Percentiles rank a stretch among this genome's conserved stretches.
These are phyloP conservation scores for Vulpes lagopus DNA, from an alignment of 2,113 vertebrate species.

Conservation along the genomic window DNA sequence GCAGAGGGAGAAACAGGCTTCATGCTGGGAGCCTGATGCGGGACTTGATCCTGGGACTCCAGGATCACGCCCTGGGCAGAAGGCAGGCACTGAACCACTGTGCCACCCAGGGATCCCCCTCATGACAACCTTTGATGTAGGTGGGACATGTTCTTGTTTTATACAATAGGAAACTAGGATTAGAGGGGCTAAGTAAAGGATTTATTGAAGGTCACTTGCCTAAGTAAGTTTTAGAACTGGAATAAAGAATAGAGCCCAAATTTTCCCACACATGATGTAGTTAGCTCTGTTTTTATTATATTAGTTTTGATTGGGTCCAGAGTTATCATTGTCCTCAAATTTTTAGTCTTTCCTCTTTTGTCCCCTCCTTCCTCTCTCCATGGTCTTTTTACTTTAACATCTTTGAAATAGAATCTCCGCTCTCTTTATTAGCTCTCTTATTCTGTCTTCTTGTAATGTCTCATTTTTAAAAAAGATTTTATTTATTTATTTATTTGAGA, in stretches of 20 bases:
- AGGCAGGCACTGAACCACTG: too few species aligned
- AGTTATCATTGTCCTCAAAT: conserved; percentile 10
- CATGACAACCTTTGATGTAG: conserved; percentile 35
- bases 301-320: not conserved
- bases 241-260: not conserved
- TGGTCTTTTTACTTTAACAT: conserved; percentile 21
- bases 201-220: conserved; percentile 33
- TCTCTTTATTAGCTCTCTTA: not conserved
- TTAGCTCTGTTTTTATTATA: conserved; percentile 22
- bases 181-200: not conserved
- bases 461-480: not conserved
- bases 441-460: not conserved
- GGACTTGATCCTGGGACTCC: too few species aligned
- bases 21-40: too few species aligned
- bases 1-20: too few species aligned
- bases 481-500: too few species aligned
- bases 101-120: not conserved
- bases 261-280: conserved; percentile 9
- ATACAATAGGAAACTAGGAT: conserved; percentile 5
- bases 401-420: not conserved
- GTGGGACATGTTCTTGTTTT: not conserved
- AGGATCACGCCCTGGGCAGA: too few species aligned
- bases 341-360: conserved; percentile 7
- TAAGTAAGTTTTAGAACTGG: conserved; percentile 41
- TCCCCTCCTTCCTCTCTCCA: not conserved